phyloP scores from a whole-genome alignment of 2,797 vertebrate species.

The Bucorvus abyssinicus region DNA sequence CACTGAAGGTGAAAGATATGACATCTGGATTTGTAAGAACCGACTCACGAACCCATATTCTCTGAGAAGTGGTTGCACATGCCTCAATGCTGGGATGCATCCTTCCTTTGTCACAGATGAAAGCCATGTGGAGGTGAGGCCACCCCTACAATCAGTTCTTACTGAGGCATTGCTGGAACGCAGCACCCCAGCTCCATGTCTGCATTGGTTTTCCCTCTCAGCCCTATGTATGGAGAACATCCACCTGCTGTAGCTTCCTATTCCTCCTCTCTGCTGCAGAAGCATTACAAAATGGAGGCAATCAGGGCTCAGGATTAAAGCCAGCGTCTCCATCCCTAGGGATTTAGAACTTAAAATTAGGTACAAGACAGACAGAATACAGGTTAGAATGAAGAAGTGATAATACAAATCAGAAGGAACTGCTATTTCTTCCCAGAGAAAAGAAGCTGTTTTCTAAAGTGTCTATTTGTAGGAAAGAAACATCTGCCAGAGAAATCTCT shows the following conservation, averaged over 20 bases:
- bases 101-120: background rate
- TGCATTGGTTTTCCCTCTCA: background rate
- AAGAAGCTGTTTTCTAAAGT: background rate
- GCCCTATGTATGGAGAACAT: background rate
- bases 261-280: background rate
- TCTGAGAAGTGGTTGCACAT: background rate
- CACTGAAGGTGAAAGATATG: background rate
- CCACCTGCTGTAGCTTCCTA: background rate
- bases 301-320: background rate
- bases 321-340: background rate
- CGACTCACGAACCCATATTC: background rate
- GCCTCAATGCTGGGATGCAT: background rate
- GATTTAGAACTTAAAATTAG: background rate
- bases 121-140: background rate
- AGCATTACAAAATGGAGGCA: background rate
- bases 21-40: background rate
- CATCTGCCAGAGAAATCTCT: background rate
- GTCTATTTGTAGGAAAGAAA: background rate
- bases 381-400: background rate
- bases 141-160: background rate
- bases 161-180: background rate
- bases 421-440: background rate
- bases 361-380: background rate
- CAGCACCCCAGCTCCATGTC: background rate
- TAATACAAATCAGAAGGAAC: background rate